Conservation (phyloP, 2,113 vertebrate species). For the Ursus arctos region DNA sequence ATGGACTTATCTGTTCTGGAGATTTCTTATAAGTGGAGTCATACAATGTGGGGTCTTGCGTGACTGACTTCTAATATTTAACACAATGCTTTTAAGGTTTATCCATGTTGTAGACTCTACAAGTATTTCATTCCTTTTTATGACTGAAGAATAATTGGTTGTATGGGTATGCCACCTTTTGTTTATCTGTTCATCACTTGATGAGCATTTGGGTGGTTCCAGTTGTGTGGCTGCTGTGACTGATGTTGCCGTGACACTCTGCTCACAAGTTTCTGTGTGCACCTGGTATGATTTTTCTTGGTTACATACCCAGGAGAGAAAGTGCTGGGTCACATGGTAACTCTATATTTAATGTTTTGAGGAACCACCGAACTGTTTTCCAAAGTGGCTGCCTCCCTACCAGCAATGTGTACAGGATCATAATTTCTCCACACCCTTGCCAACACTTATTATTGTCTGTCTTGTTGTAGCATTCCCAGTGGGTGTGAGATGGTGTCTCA, state of each 20-base stretch:
- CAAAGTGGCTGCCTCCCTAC: neutral
- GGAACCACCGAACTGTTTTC: neutral
- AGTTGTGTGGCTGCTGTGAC: neutral
- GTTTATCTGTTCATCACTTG: neutral
- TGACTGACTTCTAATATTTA: neutral
- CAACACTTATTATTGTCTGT: neutral
- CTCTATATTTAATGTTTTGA: neutral
- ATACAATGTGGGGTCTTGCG: neutral
- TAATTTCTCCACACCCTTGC: neutral
- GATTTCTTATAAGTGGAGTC: neutral
- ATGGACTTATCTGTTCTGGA: neutral
- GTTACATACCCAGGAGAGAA: neutral
- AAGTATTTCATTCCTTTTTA: neutral
- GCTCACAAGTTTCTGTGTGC: neutral
- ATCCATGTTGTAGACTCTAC: neutral
- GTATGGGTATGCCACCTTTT: neutral
- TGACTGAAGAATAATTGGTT: neutral
- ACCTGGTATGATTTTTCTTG: neutral
- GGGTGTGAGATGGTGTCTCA: neutral
- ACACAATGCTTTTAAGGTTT: neutral
- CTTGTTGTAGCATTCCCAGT: neutral
- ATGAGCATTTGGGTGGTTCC: neutral
- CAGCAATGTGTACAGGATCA: neutral
- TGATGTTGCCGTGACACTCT: neutral
- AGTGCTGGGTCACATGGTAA: neutral